phyloP scores from a whole-genome alignment of 2,113 vertebrate species.

The Nestor notabilis region DNA sequence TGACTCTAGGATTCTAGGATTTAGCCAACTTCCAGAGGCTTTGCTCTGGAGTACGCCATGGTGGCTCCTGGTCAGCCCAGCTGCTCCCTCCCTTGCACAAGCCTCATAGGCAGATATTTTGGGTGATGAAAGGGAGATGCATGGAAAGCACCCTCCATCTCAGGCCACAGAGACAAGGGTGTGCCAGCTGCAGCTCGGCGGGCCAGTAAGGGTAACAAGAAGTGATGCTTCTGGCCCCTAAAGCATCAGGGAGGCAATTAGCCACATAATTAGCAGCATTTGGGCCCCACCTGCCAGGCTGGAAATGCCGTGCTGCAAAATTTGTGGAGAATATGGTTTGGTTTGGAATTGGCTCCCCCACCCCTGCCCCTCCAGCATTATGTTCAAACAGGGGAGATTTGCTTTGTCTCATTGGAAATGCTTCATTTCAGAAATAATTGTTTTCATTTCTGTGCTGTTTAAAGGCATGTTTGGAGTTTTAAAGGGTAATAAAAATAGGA shows the following conservation, averaged over 20 bases:
- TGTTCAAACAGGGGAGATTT: not conserved
- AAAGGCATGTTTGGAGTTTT: not conserved
- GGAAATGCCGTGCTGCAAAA: not conserved
- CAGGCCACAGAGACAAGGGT: not conserved
- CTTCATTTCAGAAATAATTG: not conserved
- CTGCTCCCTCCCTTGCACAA: not conserved
- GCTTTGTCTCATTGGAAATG: not conserved
- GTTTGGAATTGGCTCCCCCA: not conserved
- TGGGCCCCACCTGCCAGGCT: not conserved
- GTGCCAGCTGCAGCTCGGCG: not conserved
- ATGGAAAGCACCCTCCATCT: not conserved
- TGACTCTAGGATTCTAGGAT: not conserved
- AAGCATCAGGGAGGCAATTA: not conserved
- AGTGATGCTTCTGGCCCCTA: not conserved
- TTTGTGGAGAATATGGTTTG: not conserved
- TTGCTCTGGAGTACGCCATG: not conserved
- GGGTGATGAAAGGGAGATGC: not conserved
- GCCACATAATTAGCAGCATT: rapidly evolving
- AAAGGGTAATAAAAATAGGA: not conserved
- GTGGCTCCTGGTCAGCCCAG: not conserved
- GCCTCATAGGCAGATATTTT: not conserved
- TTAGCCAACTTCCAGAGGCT: not conserved
- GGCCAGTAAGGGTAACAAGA: rapidly evolving
- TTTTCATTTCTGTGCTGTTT: not conserved
- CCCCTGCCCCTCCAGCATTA: not conserved